Evolutionary conservation across 1,140 invertebrate genomes (phyloP).

Genomic region (Halotydeus destructor): DNA sequence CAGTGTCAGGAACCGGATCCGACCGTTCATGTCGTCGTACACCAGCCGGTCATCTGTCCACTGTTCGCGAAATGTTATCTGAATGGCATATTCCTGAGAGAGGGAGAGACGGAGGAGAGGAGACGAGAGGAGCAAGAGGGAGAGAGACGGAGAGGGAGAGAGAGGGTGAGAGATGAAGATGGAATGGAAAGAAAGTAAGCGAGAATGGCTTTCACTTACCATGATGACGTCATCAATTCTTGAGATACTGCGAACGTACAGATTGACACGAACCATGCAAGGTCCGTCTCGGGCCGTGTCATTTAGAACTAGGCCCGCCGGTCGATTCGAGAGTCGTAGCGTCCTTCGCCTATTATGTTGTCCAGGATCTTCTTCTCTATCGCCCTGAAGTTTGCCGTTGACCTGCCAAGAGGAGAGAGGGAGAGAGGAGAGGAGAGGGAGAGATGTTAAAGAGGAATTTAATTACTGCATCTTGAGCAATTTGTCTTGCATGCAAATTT

Average conservation of each 20-base stretch:
- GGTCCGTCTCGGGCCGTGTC: constrained; percentile 14
- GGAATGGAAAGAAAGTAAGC: constrained; percentile 15
- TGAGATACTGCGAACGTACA: constrained; percentile 85
- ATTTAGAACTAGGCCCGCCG: too few species aligned
- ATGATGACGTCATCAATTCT: constrained; percentile 98
- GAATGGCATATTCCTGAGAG: constrained; percentile 23
- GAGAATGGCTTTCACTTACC: constrained; percentile 35
- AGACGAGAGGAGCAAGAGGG: neutral
- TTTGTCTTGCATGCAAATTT: too few species aligned
- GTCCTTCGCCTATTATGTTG: constrained; percentile 62
- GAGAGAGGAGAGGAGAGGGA: too few species aligned
- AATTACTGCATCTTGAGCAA: too few species aligned
- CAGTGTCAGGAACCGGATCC: constrained; percentile 23
- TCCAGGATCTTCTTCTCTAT: constrained; percentile 82
- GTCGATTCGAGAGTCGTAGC: constrained; percentile 76
- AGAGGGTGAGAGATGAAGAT: neutral
- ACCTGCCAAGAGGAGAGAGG: too few species aligned
- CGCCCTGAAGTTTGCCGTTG: constrained; percentile 57
- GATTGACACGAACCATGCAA: constrained; percentile 44
- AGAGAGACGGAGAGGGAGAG: too few species aligned
- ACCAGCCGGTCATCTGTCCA: constrained; percentile 28
- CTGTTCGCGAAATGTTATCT: constrained; percentile 30
- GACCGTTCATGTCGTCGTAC: constrained; percentile 17
- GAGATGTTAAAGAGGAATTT: too few species aligned
- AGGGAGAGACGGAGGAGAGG: constrained; percentile 2